These are phyloP conservation scores for Sycophila texana DNA, from an alignment of 2,888 invertebrate species.

Conservation along the genomic window DNA sequence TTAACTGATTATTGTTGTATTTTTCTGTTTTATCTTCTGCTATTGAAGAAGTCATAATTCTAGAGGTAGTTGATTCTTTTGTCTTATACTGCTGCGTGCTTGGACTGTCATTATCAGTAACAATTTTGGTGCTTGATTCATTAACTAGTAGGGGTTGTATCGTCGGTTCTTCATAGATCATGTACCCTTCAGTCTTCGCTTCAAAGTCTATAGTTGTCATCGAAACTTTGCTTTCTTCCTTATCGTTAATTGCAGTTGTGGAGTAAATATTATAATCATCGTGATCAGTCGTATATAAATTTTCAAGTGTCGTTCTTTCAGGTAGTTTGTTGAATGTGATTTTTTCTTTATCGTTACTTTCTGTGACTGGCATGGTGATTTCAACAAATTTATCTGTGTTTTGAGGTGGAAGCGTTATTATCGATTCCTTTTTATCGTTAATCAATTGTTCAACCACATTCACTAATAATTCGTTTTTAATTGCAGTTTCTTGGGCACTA, in stretches of 20 bases:
- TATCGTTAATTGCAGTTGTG: neutral
- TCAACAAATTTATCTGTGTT: neutral
- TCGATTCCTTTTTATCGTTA: slow-evolving; percentile 7
- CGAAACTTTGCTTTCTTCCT: slow-evolving; percentile 15
- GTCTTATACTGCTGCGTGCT: neutral
- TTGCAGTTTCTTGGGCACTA: slow-evolving; percentile 9
- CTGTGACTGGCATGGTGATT: neutral
- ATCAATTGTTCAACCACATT: slow-evolving; percentile 12
- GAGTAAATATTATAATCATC: neutral
- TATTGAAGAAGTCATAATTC: no score
- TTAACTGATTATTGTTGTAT: no score
- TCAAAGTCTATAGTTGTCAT: neutral
- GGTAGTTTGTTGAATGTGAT: slow-evolving; percentile 1
- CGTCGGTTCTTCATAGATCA: slow-evolving; percentile 3
- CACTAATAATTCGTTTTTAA: slow-evolving; percentile 1
- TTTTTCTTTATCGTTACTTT: slow-evolving; percentile 8
- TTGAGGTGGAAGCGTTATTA: neutral
- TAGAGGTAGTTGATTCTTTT: neutral
- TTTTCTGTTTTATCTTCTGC: no score
- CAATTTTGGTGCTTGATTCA: slow-evolving; percentile 23
- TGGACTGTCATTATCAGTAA: neutral
- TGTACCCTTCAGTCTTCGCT: slow-evolving; percentile 22
- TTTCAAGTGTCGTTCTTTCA: slow-evolving; percentile 17
- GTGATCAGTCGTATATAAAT: slow-evolving; percentile 4
- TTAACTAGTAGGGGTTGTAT: neutral